These are phyloP conservation scores for Dromiciops gliroides DNA, from an alignment of 2,113 vertebrate species.

Conservation along the genomic window DNA sequence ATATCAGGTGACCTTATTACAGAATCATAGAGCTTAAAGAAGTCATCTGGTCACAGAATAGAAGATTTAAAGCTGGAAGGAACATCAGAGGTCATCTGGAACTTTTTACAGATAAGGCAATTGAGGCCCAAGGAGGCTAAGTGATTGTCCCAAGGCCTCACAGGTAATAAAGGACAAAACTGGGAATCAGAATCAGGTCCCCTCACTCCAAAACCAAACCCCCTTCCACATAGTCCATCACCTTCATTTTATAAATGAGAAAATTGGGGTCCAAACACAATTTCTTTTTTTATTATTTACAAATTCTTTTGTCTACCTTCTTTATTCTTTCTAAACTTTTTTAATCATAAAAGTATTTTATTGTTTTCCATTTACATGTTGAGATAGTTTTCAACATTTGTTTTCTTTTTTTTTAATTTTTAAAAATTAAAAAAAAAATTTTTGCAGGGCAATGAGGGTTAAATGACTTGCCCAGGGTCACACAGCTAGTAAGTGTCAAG, in stretches of 20 bases:
- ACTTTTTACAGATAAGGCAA: not conserved
- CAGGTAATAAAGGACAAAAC: not conserved
- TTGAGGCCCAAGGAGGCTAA: not conserved
- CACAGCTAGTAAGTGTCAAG: too few relatives aligned
- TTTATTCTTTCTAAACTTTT: too few relatives aligned
- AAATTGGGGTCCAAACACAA: not conserved
- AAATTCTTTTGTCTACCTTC: too few relatives aligned
- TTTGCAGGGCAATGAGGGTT: too few relatives aligned
- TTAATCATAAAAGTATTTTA: too few relatives aligned
- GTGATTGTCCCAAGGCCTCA: not conserved
- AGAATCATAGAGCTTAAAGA: not conserved
- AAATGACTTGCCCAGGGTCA: too few relatives aligned
- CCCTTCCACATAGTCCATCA: not conserved
- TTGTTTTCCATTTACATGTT: too few relatives aligned
- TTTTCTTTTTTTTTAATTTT: too few relatives aligned
- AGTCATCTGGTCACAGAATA: not conserved
- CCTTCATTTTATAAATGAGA: not conserved
- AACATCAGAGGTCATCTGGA: not conserved
- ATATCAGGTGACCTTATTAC: too few relatives aligned
- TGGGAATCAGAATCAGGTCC: not conserved
- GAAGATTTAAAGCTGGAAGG: not conserved
- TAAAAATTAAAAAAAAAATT: too few relatives aligned
- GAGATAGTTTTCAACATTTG: too few relatives aligned
- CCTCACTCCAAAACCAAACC: not conserved
- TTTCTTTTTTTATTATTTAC: too few relatives aligned